Evolutionary conservation across 2,797 vertebrate species (phyloP), one percentile per base, ranked within the genome.

Genomic region (Lepilemur septentrionalis): DNA sequence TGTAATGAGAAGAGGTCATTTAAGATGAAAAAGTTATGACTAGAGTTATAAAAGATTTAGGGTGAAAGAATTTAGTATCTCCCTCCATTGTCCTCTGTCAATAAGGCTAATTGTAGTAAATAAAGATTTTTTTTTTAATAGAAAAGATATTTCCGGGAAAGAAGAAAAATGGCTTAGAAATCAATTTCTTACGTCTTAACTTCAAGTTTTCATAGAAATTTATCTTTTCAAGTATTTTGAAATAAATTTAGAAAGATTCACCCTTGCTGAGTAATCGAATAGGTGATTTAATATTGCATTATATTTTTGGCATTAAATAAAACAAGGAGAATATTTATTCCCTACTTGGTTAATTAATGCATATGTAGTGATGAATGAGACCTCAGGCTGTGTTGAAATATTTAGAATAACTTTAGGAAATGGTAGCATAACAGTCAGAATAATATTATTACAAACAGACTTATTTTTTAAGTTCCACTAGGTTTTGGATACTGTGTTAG

Each of bases 241-340:
- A 92, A 76, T 86, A 52, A 76, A 87, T 73, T 87, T 96, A 72
- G 41, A 92, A 85, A 83, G 15, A 73, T 73, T 93, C 91, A 70
- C 65, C 87, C 20, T 70, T 90, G 13, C 30, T 84, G n/a, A 96
- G 38, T 91, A 84, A 46, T 73, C 79, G 55, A 73, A 18, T 38
- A 65, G 28, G 15, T 57, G 32, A 80, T 75, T 92, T 92, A 83
- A 69, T 75, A 63, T 91, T 93, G 95, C 13, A 79, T 73, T 52
- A 43, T 70, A 46, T 91, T 41, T 81, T 94, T 81, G 69, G 12
- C 89, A 70, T 59, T 59, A 59, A 75, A 72, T 32, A 32, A 95
- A 81, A 70, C 14, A 78, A 83, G 52, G 35, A 69, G 88, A 38
- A 82, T 52, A 63, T 67, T 92, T 94, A 67, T 67, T 88, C 38